phyloP scores from a whole-genome alignment of 35 echinoderm and acorn worm genomes.

The Ophioderma brevispina region DNA sequence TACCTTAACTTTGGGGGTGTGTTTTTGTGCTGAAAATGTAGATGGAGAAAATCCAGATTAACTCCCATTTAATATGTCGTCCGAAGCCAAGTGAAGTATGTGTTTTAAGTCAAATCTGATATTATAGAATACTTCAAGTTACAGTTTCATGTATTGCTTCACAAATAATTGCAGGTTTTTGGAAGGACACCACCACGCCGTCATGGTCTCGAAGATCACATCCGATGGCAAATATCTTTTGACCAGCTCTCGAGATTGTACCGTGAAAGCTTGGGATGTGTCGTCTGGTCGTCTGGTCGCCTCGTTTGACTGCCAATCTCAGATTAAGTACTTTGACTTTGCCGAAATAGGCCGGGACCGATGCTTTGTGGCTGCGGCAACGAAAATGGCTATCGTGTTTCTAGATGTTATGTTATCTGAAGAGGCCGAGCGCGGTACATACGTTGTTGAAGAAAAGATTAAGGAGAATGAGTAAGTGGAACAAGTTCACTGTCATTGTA shows the following conservation, averaged over 20 bases:
- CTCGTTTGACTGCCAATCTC: constrained; percentile 79
- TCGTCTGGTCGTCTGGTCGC: constrained; percentile 38
- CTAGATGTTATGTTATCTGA: not conserved
- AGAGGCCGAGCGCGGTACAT: not conserved
- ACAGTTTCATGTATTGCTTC: no score
- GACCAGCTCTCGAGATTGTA: constrained; percentile 77
- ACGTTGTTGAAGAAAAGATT: no score
- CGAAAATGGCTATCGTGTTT: not conserved
- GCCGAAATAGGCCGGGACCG: not conserved
- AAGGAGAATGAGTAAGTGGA: no score
- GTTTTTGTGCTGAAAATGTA: no score
- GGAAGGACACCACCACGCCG: constrained; percentile 72
- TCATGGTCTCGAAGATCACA: constrained; percentile 63
- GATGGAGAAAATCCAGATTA: no score
- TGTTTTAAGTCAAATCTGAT: not conserved
- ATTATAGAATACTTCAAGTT: not conserved
- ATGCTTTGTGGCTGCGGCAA: not conserved
- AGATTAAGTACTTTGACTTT: constrained; percentile 61
- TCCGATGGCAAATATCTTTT: constrained; percentile 70
- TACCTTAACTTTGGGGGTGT: no score
- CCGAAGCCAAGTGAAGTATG: not conserved
- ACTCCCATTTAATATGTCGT: not conserved
- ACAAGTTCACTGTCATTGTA: no score
- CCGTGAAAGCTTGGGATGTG: constrained; percentile 79
- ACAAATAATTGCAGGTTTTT: constrained; percentile 67